Base-by-base conservation (phyloP, 2,113 vertebrate genomes). In the Thymallus thymallus region DNA sequence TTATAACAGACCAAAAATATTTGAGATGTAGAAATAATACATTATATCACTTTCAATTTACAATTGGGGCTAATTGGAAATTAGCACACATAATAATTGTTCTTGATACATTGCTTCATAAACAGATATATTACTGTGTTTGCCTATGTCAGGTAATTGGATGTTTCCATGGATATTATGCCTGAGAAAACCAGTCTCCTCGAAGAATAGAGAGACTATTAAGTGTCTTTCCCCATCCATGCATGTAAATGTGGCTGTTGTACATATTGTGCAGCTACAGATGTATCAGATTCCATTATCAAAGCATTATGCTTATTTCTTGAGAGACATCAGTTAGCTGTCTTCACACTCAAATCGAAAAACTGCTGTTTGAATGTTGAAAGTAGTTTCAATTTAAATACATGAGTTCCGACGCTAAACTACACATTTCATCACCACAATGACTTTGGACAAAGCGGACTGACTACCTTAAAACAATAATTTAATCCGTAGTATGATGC, bases 81-180 rank as follows among this genome's bases (percentile, higher is more conserved):
- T 82, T 16, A 76, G 74, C 80, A 76, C 64, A 68, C 62, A 58
- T 60, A 72, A 26, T 69, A 48, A 23, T 68, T 66, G 48, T 55
- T 76, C 69, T 73, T 73, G 69, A 60, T 23, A 60, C 56, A 60
- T 60, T 18, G 18, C 6, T 22, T n/a, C n/a, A 60, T n/a, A 16
- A 3, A 60, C 26, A 66, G 6, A 20, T 2, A 66, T 65, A 41
- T 41, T 51, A 67, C 48, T 41, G 32, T 46, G 76, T 77, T 73
- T 75, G 68, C 80, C 23, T 62, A 73, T 86, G 76, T 82, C 86
- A 88, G 82, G 83, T 88, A 87, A 89, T 87, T 88, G 83, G 75
- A 86, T 35, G 87, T 92, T 91, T 88, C 90, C 87, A 89, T 89
- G 87, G 87, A 84, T 87, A 90, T 89, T 3, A 24, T 63, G 60